Percentiles rank a stretch among this genome's conserved stretches.
These are phyloP conservation scores for Chlamydotis undulata DNA, from an alignment of 2,113 vertebrate species.

Conservation along the genomic window DNA sequence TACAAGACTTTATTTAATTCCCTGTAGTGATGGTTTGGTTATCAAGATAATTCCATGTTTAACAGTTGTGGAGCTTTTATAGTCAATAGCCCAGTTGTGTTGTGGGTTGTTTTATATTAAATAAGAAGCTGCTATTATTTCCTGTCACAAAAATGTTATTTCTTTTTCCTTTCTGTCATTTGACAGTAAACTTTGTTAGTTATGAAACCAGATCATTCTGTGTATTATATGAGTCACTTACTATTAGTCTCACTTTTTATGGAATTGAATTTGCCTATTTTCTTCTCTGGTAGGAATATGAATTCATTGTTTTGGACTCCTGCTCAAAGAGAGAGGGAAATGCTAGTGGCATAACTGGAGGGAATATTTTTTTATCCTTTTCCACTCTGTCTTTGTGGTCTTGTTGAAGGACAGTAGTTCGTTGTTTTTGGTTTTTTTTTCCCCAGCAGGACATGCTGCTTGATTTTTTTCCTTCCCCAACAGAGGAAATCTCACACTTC, in stretches of 20 bases:
- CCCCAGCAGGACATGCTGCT: neutral
- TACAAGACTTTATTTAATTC: neutral
- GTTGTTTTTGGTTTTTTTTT: neutral
- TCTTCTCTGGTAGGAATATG: slow-evolving; percentile 32
- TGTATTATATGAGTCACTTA: slow-evolving; percentile 55
- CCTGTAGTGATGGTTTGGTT: neutral
- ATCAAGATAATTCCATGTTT: neutral
- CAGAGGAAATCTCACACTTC: slow-evolving; percentile 48
- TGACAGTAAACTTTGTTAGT: slow-evolving; percentile 44
- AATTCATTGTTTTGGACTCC: slow-evolving; percentile 49
- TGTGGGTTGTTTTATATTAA: neutral
- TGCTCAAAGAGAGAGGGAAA: slow-evolving; percentile 31
- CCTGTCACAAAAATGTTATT: neutral
- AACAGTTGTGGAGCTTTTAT: neutral
- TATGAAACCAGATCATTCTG: slow-evolving; percentile 39
- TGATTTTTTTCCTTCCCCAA: neutral
- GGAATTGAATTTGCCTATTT: slow-evolving; percentile 60
- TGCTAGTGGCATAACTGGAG: slow-evolving; percentile 77
- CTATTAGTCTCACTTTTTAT: slow-evolving; percentile 52
- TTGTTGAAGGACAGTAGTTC: slow-evolving; percentile 60
- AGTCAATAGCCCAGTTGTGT: neutral
- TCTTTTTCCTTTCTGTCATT: slow-evolving; percentile 19
- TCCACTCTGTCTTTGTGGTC: slow-evolving; percentile 11
- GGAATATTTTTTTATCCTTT: slow-evolving; percentile 56
- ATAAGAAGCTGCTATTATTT: neutral